Evolutionary conservation across 2,888 invertebrate species (phyloP), one percentile per base, ranked within the genome.

Genomic region (Agriotes lineatus): DNA sequence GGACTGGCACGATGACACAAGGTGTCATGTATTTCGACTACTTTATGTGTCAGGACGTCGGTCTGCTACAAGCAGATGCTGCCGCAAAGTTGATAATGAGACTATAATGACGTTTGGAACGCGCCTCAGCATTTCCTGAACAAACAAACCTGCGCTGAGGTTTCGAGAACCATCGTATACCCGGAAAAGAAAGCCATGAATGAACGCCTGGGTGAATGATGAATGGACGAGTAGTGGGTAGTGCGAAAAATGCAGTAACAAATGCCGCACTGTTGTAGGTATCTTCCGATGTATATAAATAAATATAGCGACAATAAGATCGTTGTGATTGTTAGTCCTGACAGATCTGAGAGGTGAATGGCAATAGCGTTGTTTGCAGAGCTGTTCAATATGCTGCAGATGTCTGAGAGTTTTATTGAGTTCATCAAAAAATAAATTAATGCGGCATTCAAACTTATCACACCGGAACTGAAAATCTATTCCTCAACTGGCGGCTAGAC

Each of bases 11-110:
- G 68, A 70, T 72, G 70, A 67, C 65, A 72, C 59, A 59, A 71
- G 69, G 44, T 72, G 70, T 72, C 70, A 70, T 67, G 44, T 63
- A 57, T 59, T 39, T 58, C 44, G 58, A 59, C 68, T 64, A 59
- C 59, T 68, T 63, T 59, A 59, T 64, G 63, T 39, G 42, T 25
- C 63, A 35, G 50, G 61, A 37, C 60, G 66, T 60, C 56, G 48
- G 60, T 67, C 56, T 56, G 25, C 61, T 62, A 57, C 57, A 58
- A 60, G 62, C 67, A 67, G 67, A 67, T 67, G 67, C 58, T 62
- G 57, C 62, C 62, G 42, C 57, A 62, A 56, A 67, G 39, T 50
- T 50, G 67, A 57, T 67, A 67, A 67, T 67, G 61, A 56, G 57
- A 62, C 67, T 37, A 67, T 67, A 67, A 67, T 67, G 62, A 62